Base-by-base conservation (phyloP, 2,797 vertebrate species). In the Carapus acus region DNA sequence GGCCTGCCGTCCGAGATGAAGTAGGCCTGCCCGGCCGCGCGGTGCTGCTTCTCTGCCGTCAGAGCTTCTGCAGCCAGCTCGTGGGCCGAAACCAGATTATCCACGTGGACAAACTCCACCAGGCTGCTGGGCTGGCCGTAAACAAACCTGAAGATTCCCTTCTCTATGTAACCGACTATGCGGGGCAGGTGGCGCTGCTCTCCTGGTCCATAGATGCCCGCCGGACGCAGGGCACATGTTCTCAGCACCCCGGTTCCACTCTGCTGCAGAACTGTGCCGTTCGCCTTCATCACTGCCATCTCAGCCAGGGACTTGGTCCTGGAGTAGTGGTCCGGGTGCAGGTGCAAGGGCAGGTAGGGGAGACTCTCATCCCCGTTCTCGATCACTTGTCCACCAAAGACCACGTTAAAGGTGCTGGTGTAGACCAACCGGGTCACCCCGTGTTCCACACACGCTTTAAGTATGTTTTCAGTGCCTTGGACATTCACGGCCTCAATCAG, bases 151-250 rank as follows among this genome's bases (percentile, higher is more conserved):
- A 99, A 98, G 52, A 95, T 81, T 2, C 96, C 94, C 12, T 59
- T 89, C 77, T 97, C 91, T 0, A 96, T 78, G 76, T 94, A 96
- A 64, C 81, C 68, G 13, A 97, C 92, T 27, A 98, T 85, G 62
- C 96, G 88, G 2, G 94, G 94, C 29, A 98, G 88, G 58, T 98
- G 94, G 36, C 94, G 90, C 74, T 91, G 91, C 38, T 98, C 96
- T 7, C 94, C 94, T 0, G 93, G 92, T 1, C 96, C 96, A 0
- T 97, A 98, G 80, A 99, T 98, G 1, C 96, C 96, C 0, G 96
- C 94, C 0, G 94, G 83, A 22, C 94, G 88, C 41, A 99, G 79
- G 1, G 94, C 90, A 8, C 96, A 98, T 4, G 89, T 96, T 43
- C 85, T 84, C 20, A 99, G 62, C 3, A 86, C 29, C 0, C 84